A percentile compares a stretch with the other conserved stretches of the same genome.
Conservation (phyloP, 1,140 invertebrate genomes). For the Hylaeus volcanicus region DNA sequence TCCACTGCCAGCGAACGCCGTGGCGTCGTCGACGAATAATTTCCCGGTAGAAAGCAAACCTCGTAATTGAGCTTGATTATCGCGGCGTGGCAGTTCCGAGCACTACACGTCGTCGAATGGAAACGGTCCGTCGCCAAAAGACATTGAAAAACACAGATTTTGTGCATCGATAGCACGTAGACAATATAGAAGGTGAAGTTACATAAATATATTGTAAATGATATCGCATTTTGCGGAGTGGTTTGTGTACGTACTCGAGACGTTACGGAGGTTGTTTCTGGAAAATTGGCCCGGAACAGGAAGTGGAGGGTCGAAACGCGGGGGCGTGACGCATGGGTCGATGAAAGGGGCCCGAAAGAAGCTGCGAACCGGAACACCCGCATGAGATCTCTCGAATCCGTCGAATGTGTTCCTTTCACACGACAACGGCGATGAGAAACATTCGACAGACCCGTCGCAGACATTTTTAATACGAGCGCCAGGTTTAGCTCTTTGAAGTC, state of each 20-base stretch:
- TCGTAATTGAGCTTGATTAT: slow-evolving; percentile 29
- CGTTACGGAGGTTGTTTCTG: not conserved
- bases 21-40: slow-evolving; percentile 2
- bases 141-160: no score
- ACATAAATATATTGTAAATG: no score
- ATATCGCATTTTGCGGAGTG: no score
- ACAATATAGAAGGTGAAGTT: no score
- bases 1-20: not conserved
- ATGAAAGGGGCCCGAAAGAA: slow-evolving; percentile 10
- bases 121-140: not conserved
- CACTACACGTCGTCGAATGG: not conserved
- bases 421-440: slow-evolving; percentile 62
- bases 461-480: no score
- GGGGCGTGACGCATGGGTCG: not conserved
- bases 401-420: slow-evolving; percentile 67
- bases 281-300: slow-evolving; percentile 20
- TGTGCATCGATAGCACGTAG: no score
- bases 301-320: not conserved
- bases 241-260: no score
- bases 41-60: slow-evolving; percentile 22
- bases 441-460: slow-evolving; percentile 10
- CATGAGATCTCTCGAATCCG: slow-evolving; percentile 56
- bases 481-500: no score
- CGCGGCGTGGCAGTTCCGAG: not conserved
- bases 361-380: slow-evolving; percentile 47